Evolutionary conservation across 2,113 vertebrate genomes (phyloP).

Genomic region (Petroica traversi): DNA sequence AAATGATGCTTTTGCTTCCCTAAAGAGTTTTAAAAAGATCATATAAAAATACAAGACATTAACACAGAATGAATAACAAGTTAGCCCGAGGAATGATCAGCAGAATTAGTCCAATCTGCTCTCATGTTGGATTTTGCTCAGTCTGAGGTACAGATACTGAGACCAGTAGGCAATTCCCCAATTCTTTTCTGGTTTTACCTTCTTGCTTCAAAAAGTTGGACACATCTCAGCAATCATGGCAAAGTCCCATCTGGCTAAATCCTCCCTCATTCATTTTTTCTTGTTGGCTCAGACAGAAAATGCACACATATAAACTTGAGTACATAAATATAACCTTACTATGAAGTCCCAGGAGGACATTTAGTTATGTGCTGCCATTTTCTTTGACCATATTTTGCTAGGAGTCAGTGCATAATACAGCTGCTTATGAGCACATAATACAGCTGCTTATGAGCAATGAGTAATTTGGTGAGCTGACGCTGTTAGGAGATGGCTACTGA

Average conservation of each 20-base stretch:
- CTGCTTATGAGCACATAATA: neutral
- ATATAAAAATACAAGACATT: neutral
- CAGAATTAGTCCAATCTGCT: neutral
- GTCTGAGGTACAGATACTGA: neutral
- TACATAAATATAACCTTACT: slow-evolving; percentile 4
- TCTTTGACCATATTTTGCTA: neutral
- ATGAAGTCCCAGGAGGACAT: neutral
- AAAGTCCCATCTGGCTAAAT: neutral
- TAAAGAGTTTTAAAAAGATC: neutral
- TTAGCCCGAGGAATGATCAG: neutral
- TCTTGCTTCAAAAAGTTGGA: neutral
- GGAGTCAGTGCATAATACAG: neutral
- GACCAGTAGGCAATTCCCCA: neutral
- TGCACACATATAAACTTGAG: neutral
- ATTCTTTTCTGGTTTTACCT: neutral
- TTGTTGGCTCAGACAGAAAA: neutral
- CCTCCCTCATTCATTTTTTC: neutral
- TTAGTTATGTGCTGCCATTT: neutral
- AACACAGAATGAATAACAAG: neutral
- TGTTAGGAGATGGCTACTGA: neutral
- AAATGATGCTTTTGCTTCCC: neutral
- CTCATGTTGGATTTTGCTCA: neutral
- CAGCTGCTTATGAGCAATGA: neutral
- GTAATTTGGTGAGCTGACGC: neutral
- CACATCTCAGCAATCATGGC: neutral